Evolutionary conservation across 2,888 invertebrate species (phyloP).

Genomic region (Stramonita haemastoma): DNA sequence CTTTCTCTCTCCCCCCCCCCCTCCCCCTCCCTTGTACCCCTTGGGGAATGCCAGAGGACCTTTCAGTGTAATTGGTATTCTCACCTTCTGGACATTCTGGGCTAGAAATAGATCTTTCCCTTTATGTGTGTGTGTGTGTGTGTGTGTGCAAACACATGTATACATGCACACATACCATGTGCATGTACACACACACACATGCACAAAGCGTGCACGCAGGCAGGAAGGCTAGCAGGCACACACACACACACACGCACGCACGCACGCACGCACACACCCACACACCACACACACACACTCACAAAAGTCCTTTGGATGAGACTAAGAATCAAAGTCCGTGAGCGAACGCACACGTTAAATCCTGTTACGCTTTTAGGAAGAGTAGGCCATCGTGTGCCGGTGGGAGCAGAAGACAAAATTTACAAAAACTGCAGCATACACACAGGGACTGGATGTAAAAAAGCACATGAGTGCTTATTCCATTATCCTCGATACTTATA

Average conservation of each 20-base stretch:
- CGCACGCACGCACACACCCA: not conserved
- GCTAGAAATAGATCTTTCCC: not conserved
- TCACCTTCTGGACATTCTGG: not conserved
- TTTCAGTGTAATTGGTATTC: not conserved
- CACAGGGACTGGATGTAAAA: no score
- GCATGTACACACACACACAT: not conserved
- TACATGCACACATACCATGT: not conserved
- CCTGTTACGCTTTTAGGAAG: no score
- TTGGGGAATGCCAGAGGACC: not conserved
- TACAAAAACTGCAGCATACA: no score
- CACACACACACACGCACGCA: conserved; percentile 5
- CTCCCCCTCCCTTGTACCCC: no score
- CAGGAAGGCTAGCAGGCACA: not conserved
- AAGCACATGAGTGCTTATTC: no score
- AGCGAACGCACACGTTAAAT: no score
- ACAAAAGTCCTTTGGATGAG: no score
- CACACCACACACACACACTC: not conserved
- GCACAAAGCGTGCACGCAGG: not conserved
- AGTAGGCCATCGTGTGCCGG: no score
- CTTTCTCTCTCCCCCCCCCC: no score
- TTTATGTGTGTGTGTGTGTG: not conserved
- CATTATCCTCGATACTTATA: no score
- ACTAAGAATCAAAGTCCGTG: no score
- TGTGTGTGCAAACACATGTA: not conserved
- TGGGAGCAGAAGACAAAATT: no score